Evolutionary conservation across 2,797 vertebrate species (phyloP).

Genomic region (Moxostoma hubbsi): DNA sequence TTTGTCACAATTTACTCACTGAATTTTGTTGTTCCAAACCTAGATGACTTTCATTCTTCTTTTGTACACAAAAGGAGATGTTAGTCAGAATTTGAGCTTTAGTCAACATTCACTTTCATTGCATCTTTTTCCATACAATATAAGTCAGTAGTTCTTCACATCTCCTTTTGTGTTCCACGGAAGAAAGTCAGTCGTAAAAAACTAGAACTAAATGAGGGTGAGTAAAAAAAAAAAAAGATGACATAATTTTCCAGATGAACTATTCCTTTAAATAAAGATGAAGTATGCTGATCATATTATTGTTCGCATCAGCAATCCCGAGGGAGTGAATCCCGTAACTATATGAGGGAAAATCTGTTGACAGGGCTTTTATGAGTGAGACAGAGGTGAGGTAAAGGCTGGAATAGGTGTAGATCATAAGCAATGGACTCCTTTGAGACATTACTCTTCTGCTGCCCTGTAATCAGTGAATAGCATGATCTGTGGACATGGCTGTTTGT

Average conservation of each 20-base stretch:
- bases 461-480: slow-evolving; percentile 60
- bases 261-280: not conserved
- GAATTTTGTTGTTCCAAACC: no score
- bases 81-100: no score
- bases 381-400: slow-evolving; percentile 54
- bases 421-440: slow-evolving; percentile 17
- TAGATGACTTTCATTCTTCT: no score
- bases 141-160: not conserved
- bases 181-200: no score
- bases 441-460: slow-evolving; percentile 56
- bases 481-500: slow-evolving; percentile 48
- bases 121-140: not conserved
- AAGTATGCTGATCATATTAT: slow-evolving; percentile 4
- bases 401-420: slow-evolving; percentile 51
- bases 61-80: no score
- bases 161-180: not conserved
- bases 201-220: not conserved
- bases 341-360: slow-evolving; percentile 41
- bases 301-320: slow-evolving; percentile 35
- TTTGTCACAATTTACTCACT: no score
- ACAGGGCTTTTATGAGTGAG: slow-evolving; percentile 21
- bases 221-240: not conserved
- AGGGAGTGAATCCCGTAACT: slow-evolving; percentile 26
- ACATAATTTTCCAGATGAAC: not conserved
- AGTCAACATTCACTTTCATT: no score